Percentiles rank a stretch among this genome's conserved stretches.
phyloP scores from a whole-genome alignment of 53 echinoderm and acorn worm species.

The Holothuria scabra region DNA sequence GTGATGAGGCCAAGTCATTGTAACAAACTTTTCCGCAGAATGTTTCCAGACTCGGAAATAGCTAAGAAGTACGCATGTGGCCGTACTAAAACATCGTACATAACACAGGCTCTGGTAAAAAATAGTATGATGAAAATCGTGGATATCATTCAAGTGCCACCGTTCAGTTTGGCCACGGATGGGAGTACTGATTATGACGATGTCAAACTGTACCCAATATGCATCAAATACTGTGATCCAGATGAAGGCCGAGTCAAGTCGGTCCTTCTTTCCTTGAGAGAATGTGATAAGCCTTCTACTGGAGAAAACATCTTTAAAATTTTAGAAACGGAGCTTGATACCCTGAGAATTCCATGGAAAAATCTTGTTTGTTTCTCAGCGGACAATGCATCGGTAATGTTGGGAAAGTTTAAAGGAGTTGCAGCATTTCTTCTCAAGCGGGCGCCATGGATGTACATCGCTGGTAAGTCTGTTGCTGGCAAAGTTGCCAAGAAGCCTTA shows the following conservation, averaged over 20 bases:
- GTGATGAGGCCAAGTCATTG: no score
- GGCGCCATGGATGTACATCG: constrained; percentile 22
- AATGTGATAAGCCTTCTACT: constrained; percentile 42
- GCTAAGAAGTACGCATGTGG: constrained; percentile 7
- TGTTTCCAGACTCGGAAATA: no score
- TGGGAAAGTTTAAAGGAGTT: constrained; percentile 53
- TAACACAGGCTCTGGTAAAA: constrained; percentile 43
- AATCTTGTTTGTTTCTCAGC: constrained; percentile 55
- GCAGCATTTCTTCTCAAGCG: constrained; percentile 35
- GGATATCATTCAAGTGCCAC: no score
- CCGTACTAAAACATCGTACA: constrained; percentile 51
- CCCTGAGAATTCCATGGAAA: constrained; percentile 49
- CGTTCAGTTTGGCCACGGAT: constrained; percentile 32
- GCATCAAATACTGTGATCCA: constrained; percentile 29
- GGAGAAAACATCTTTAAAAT: constrained; percentile 42
- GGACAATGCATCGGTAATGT: constrained; percentile 57
- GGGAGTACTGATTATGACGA: constrained; percentile 48
- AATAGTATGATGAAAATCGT: no score
- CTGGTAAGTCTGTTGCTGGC: not conserved
- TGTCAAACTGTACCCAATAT: constrained; percentile 30
- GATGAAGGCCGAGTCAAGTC: constrained; percentile 22
- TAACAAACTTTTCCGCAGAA: no score
- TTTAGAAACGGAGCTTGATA: constrained; percentile 44
- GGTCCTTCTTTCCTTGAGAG: constrained; percentile 23
- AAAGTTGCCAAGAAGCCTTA: no score